These are phyloP conservation scores for Zophobas atratus DNA, from an alignment of 1,140 invertebrate species.

Conservation along the genomic window DNA sequence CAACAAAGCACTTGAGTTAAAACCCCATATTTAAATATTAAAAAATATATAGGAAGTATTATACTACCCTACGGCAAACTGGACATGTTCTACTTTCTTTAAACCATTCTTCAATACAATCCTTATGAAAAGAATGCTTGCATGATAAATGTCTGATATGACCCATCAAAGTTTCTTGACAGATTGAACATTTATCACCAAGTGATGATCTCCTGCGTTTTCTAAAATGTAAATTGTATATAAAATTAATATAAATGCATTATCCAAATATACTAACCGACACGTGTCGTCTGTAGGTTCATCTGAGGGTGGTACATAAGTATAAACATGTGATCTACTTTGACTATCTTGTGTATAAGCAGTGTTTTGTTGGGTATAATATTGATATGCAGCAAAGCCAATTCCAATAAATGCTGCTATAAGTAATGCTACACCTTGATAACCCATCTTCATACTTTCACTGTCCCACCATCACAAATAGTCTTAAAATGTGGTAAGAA, in stretches of 20 bases:
- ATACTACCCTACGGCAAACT: constrained; percentile 22
- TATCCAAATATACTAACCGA: background rate
- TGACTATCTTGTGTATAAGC: background rate
- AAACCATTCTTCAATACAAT: constrained; percentile 31
- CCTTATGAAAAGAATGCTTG: constrained; percentile 20
- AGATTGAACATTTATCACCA: constrained; percentile 4
- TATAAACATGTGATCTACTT: background rate
- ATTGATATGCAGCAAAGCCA: background rate
- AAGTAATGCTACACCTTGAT: background rate
- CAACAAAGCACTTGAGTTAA: no score
- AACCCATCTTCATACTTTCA: background rate
- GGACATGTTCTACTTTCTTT: constrained; percentile 28
- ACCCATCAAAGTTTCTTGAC: background rate
- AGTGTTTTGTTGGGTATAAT: background rate
- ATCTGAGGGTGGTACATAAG: background rate
- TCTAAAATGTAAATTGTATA: constrained; percentile 5
- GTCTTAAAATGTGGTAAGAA: no score
- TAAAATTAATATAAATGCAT: background rate
- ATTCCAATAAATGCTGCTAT: constrained; percentile 1
- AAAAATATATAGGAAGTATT: background rate
- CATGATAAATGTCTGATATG: background rate
- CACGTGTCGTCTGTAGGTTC: background rate
- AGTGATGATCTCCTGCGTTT: constrained; percentile 1
- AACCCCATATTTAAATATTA: background rate
- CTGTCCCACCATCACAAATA: no score